Evolutionary conservation across 2,113 vertebrate species (phyloP), one percentile per base, ranked within the genome.

Genomic region (Crypturellus undulatus): DNA sequence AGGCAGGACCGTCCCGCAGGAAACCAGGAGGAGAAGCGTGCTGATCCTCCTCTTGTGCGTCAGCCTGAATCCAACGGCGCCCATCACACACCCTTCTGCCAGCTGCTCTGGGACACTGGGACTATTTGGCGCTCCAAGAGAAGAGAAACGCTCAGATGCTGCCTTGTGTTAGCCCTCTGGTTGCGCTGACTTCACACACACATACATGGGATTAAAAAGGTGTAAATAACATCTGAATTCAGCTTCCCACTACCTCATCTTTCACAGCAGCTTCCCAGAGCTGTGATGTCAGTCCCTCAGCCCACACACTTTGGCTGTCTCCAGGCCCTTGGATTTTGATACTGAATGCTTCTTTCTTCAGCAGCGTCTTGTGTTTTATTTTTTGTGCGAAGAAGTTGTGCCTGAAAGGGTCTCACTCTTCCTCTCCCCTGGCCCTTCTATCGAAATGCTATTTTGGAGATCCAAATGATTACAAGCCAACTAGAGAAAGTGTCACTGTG

Each of bases 191-290:
- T 89, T 68, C 4, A 80, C 82, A 45, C 49, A 62, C 7, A n/a
- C 7, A 36, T 9, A 58, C 87, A 30, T 22, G 17, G 49, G 30
- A 87, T 65, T 79, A 86, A 89, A 89, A 75, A 79, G 47, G 36
- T 94, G 42, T 70, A 90, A 89, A 86, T 71, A 87, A 87, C 56
- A 84, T 85, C 52, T 82, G 34, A 92, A 92, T 92, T 92, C 86
- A 90, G 36, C 51, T 40, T 94, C 79, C 47, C 43, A 70, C 76
- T 92, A 69, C 68, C 42, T 95, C 88, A 84, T 76, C 34, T 72
- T 78, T 81, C 80, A 80, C 89, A 92, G 63, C 26, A 93, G 34
- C 49, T 95, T 93, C 32, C 60, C 52, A 90, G 76, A 90, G 25
- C 49, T 70, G 54, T 92, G 75, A 85, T 65, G 68, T 87, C 25